Evolutionary conservation across 2,113 vertebrate species (phyloP).

Genomic region (Onychostoma macrolepis): DNA sequence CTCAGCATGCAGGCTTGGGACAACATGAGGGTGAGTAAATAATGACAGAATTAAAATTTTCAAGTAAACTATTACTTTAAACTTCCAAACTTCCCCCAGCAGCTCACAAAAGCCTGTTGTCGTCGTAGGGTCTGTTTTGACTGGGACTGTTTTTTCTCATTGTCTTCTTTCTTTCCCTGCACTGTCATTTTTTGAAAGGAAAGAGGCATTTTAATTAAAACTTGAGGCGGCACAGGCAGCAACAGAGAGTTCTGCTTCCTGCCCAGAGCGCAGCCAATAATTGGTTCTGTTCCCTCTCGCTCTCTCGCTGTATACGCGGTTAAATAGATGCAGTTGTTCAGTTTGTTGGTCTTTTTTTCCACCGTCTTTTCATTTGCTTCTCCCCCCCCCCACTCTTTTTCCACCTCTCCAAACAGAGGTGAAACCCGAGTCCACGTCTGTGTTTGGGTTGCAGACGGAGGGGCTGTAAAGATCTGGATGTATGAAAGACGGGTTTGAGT

Average conservation of each 20-base stretch:
- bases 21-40: neutral
- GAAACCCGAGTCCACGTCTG: slow-evolving; percentile 42
- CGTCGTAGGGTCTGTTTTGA: slow-evolving; percentile 28
- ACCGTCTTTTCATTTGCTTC: neutral
- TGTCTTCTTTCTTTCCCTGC: slow-evolving; percentile 30
- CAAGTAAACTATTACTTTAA: neutral
- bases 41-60: neutral
- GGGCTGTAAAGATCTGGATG: slow-evolving; percentile 26
- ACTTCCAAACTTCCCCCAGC: neutral
- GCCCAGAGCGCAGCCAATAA: slow-evolving; percentile 45
- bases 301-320: slow-evolving; percentile 23
- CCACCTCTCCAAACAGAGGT: slow-evolving; percentile 35
- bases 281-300: slow-evolving; percentile 44
- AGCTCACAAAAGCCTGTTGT: slow-evolving; percentile 18
- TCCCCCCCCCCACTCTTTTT: neutral
- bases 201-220: slow-evolving; percentile 61
- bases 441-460: slow-evolving; percentile 37
- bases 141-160: slow-evolving; percentile 27
- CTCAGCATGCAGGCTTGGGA: neutral
- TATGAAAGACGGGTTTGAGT: slow-evolving; percentile 48
- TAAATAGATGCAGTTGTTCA: slow-evolving; percentile 58
- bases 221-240: slow-evolving; percentile 32
- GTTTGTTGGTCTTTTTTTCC: slow-evolving; percentile 45
- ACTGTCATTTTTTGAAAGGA: slow-evolving; percentile 36
- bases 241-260: slow-evolving; percentile 45